Percentiles rank a stretch among this genome's conserved stretches.
Conservation (phyloP, 1,140 invertebrate species). For the Caenorhabditis elegans region WBcel235 BX284606.5:6728501-6729000, state of each 20-base stretch:
- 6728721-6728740: background rate
- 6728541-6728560: background rate
- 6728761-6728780: background rate
- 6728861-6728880: background rate
- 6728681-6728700: too few species aligned
- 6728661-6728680: background rate
- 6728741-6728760: background rate
- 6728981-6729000: background rate
- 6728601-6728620: constrained; percentile 77
- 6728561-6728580: constrained; percentile 67
- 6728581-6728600: constrained; percentile 77
- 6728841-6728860: background rate
- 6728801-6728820: background rate
- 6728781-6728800: background rate
- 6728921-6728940: background rate
- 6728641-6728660: constrained; percentile 15
- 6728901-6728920: background rate
- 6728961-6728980: background rate
- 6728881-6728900: background rate
- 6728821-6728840: background rate
- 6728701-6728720: background rate
- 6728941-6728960: constrained; percentile 1
- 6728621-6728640: constrained; percentile 73
- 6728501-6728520: too few species aligned
- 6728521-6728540: background rate